Evolutionary conservation across 2,113 vertebrate species (phyloP).

Genomic region (Macroglossus sobrinus): DNA sequence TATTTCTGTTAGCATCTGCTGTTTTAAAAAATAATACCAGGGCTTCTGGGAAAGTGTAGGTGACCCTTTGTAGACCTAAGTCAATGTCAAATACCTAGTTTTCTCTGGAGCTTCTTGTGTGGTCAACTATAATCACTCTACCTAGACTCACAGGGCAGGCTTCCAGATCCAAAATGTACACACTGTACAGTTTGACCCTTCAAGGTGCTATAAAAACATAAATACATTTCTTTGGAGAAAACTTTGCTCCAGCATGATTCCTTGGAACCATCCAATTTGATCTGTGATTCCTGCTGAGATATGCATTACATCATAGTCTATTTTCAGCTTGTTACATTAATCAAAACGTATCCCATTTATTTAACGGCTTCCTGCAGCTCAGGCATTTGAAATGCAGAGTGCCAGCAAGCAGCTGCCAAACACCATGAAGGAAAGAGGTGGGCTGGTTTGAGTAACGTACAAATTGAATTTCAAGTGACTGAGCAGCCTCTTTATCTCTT

Average conservation of each 20-base stretch:
- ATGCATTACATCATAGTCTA: constrained; percentile 83
- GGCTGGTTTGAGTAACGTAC: constrained; percentile 76
- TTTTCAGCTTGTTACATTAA: constrained; percentile 84
- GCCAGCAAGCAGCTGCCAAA: constrained; percentile 79
- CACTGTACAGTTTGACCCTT: constrained; percentile 66
- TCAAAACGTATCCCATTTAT: constrained; percentile 84
- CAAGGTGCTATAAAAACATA: constrained; percentile 67
- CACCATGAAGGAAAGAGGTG: constrained; percentile 78
- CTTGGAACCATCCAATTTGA: constrained; percentile 64
- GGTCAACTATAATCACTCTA: constrained; percentile 64
- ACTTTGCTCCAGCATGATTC: constrained; percentile 32
- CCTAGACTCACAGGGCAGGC: constrained; percentile 40
- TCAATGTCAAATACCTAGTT: constrained; percentile 64
- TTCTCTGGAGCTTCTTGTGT: constrained; percentile 65
- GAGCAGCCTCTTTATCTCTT: constrained; percentile 84
- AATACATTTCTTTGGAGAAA: constrained; percentile 61
- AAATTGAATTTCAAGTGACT: constrained; percentile 87
- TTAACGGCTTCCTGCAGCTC: constrained; percentile 82
- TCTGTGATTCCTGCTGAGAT: constrained; percentile 76
- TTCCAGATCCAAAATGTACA: constrained; percentile 66
- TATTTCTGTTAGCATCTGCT: background rate
- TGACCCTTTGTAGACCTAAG: constrained; percentile 39
- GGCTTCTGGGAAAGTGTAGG: background rate
- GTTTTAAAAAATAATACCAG: background rate
- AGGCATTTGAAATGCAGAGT: constrained; percentile 82